Percentiles rank a stretch among this genome's conserved stretches.
These are phyloP conservation scores for Trachelus stipa DNA, from an alignment of 2,888 invertebrate species.

Conservation along the genomic window DNA sequence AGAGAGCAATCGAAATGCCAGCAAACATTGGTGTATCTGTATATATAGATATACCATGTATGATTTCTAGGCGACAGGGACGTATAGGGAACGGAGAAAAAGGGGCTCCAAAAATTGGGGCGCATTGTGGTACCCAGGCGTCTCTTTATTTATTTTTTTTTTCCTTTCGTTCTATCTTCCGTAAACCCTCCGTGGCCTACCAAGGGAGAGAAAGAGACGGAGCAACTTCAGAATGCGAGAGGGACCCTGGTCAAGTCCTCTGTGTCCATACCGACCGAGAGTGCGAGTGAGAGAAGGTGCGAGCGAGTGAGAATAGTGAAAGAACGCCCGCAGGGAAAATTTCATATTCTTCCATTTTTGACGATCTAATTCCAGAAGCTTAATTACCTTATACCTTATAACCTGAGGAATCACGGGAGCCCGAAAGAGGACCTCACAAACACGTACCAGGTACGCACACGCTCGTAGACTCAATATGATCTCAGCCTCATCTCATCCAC, in stretches of 20 bases:
- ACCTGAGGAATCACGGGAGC: constrained; percentile 9
- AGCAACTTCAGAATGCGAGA: background rate
- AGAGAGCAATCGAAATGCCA: constrained; percentile 27
- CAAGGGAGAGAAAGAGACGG: background rate
- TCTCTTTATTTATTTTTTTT: background rate
- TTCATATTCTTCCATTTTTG: constrained; percentile 47
- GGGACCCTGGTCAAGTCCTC: background rate
- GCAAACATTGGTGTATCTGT: background rate
- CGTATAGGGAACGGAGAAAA: constrained; percentile 23
- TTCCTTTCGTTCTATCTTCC: constrained; percentile 22
- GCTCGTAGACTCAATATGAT: background rate
- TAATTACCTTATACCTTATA: constrained; percentile 51
- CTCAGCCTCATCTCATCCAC: background rate
- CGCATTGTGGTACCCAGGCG: constrained; percentile 45
- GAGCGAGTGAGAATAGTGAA: constrained; percentile 11
- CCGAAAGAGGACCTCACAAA: background rate
- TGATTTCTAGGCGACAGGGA: constrained; percentile 17
- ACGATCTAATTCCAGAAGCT: constrained; percentile 57
- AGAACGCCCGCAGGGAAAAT: constrained; percentile 45
- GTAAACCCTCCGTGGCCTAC: constrained; percentile 16
- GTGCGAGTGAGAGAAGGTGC: no score
- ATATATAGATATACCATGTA: no score
- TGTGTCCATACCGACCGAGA: no score
- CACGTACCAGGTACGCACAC: background rate
- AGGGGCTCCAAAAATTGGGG: constrained; percentile 42